Conservation (phyloP, 2,797 vertebrate genomes). For the Pelochelys cantorii region DNA sequence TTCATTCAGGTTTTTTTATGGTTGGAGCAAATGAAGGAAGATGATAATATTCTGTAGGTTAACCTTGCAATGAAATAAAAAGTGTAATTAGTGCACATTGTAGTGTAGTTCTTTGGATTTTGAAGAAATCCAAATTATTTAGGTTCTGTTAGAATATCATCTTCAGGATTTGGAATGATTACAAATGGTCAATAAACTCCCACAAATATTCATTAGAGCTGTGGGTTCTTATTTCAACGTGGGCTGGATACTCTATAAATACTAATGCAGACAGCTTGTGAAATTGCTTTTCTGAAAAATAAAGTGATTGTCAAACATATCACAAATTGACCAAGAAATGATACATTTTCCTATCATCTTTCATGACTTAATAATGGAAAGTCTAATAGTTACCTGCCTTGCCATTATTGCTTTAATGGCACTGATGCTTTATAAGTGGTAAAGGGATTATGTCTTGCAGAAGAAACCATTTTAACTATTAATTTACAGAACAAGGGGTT, state of each 20-base stretch:
- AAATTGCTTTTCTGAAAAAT: not conserved
- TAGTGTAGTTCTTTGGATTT: not conserved
- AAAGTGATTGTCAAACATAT: not conserved
- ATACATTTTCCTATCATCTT: not conserved
- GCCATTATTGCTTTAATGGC: not conserved
- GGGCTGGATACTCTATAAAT: not conserved
- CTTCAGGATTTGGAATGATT: not conserved
- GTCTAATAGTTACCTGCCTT: not conserved
- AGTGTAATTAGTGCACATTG: not conserved
- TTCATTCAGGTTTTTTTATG: not conserved
- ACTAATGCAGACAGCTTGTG: not conserved
- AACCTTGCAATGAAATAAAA: not conserved
- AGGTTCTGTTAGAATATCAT: not conserved
- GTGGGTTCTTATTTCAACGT: not conserved
- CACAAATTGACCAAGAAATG: not conserved
- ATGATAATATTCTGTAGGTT: not conserved
- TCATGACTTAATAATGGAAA: not conserved
- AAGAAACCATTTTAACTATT: not conserved
- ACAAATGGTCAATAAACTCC: not conserved
- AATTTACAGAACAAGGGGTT: not conserved
- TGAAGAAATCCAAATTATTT: not conserved
- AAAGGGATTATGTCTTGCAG: not conserved
- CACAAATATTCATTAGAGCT: not conserved
- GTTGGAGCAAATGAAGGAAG: not conserved
- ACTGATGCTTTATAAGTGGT: not conserved